Conservation (phyloP, 2,888 invertebrate genomes). For the Strigamia crassipes region DNA sequence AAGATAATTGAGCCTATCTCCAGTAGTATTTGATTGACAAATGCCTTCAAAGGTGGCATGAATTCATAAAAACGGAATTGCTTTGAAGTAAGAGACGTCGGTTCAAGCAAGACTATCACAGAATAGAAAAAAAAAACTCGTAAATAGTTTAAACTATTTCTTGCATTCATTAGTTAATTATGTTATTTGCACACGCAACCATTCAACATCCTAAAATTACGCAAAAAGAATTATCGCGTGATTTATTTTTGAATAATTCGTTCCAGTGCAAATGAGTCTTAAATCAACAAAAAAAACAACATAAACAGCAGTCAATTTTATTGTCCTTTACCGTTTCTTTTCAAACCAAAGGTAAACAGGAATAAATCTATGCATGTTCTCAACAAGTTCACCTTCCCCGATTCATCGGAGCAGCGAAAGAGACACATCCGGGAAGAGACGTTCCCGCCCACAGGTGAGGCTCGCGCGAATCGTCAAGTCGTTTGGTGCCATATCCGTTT, state of each 20-base stretch:
- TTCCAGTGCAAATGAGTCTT: conserved; percentile 1
- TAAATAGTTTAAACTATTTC: no score
- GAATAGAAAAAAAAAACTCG: no score
- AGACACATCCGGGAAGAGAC: conserved; percentile 39
- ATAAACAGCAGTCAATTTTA: neutral
- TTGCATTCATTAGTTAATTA: no score
- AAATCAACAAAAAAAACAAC: neutral
- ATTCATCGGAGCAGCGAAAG: neutral
- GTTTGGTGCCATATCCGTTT: conserved; percentile 31
- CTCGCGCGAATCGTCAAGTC: conserved; percentile 5
- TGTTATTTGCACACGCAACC: neutral
- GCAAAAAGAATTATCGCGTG: neutral
- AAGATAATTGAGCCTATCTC: no score
- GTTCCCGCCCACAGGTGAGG: conserved; percentile 3
- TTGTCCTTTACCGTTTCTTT: neutral
- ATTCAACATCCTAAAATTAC: neutral
- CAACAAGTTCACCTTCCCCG: conserved; percentile 34
- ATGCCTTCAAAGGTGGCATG: no score
- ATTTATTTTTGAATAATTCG: conserved; percentile 1
- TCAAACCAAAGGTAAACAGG: conserved; percentile 14
- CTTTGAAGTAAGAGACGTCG: no score
- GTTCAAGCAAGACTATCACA: no score
- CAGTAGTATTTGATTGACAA: no score
- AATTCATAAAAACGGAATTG: no score
- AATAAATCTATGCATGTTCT: neutral